Base-by-base conservation (phyloP, 2,888 invertebrate genomes). In the Pterobdella sp. region DNA sequence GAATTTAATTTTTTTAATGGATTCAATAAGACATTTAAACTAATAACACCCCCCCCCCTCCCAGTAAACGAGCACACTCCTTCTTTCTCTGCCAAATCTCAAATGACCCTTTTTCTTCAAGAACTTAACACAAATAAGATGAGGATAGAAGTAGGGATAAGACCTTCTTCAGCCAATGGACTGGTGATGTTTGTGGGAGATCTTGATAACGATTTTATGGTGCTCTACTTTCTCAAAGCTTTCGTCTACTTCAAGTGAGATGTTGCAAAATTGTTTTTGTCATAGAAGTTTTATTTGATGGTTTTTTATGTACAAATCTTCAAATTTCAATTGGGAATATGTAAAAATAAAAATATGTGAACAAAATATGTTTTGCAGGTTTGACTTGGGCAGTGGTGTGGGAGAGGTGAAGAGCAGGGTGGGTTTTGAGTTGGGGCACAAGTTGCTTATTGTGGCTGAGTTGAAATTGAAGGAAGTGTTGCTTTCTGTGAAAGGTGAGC, bases 371-470 rank as follows among this genome's bases (percentile, higher is more conserved):
- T 22, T 42, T 26, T 4, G 10, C n/a, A 56, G 60, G 10, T 56
- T 56, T 22, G n/a, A 56, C n/a, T 56, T 56, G n/a, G 60, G 60
- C 7, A 56, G 60, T 26, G 60, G 60, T 26, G 60, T 56, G n/a
- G n/a, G n/a, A n/a, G n/a, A n/a, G n/a, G n/a, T n/a, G n/a, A n/a
- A n/a, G n/a, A n/a, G n/a, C n/a, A n/a, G n/a, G n/a, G n/a, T n/a
- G n/a, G n/a, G n/a, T n/a, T n/a, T n/a, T n/a, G n/a, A n/a, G n/a
- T n/a, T n/a, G n/a, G n/a, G n/a, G n/a, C n/a, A n/a, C n/a, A n/a
- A n/a, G n/a, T n/a, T n/a, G n/a, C n/a, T n/a, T n/a, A n/a, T n/a
- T n/a, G n/a, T n/a, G 60, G 60, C 14, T 56, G n/a, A 18, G n/a
- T 56, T 56, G 60, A 56, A 56, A 22, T n/a, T n/a, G n/a, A n/a